Conservation (phyloP, 2,888 invertebrate species). For the Drosophila testacea region DNA sequence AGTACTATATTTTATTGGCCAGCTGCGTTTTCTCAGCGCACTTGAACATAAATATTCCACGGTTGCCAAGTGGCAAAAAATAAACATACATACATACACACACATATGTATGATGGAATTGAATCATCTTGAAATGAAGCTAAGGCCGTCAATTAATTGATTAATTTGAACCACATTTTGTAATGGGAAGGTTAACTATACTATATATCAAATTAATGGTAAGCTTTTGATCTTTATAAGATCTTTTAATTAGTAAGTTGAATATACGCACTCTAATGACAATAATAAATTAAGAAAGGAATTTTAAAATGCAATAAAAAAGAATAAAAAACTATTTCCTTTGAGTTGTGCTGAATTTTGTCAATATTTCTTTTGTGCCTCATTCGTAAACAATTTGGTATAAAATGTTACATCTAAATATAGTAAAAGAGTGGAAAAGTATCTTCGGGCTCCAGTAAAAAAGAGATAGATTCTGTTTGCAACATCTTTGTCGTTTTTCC, state of each 20-base stretch:
- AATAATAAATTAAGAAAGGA: background rate
- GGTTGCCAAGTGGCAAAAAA: constrained; percentile 4
- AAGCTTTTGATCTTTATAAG: background rate
- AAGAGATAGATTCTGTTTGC: constrained; percentile 3
- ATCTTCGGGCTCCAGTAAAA: background rate
- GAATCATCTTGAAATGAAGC: constrained; percentile 19
- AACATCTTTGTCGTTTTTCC: constrained; percentile 6
- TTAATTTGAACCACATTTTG: constrained; percentile 21
- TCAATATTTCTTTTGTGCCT: background rate
- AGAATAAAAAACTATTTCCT: background rate
- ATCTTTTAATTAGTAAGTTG: background rate
- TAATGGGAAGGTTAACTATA: background rate
- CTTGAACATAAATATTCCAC: background rate
- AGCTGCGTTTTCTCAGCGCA: constrained; percentile 30
- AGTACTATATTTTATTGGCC: constrained; percentile 22
- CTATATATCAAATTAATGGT: background rate
- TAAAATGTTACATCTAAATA: background rate
- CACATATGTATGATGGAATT: constrained; percentile 6
- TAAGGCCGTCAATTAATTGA: constrained; percentile 37
- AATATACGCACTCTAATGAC: background rate
- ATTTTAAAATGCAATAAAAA: background rate
- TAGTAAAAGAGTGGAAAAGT: constrained; percentile 2
- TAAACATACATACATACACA: too few relatives aligned
- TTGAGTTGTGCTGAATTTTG: background rate
- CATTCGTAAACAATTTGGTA: background rate